phyloP scores from a whole-genome alignment of 2,113 vertebrate species.

The Leucopsar rothschildi region DNA sequence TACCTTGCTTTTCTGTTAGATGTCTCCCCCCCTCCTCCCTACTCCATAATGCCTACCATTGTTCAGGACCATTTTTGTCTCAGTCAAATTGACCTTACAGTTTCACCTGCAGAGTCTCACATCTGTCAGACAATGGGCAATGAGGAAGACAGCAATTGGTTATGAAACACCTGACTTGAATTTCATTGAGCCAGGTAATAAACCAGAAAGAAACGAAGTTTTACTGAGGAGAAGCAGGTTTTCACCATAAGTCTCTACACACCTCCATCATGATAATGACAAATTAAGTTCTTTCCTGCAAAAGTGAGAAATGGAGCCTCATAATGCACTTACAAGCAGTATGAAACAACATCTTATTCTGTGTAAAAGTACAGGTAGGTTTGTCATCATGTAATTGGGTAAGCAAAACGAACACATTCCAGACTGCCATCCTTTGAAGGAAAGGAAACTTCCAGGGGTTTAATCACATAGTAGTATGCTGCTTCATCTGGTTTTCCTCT shows the following conservation, averaged over 20 bases:
- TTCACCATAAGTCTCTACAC: neutral
- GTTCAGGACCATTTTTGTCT: neutral
- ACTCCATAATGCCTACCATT: neutral
- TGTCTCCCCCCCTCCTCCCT: neutral
- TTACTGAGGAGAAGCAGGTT: neutral
- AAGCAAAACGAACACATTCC: slow-evolving; percentile 24
- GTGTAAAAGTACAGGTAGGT: neutral
- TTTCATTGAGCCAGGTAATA: slow-evolving; percentile 28
- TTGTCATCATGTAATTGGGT: neutral
- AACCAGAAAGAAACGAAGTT: neutral
- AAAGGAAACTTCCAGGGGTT: neutral
- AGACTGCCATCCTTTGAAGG: neutral
- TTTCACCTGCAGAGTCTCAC: neutral
- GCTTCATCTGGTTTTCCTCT: slow-evolving; percentile 44
- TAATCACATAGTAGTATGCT: slow-evolving; percentile 2
- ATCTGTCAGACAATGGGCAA: neutral
- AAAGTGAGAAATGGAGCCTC: neutral
- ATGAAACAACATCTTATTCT: neutral
- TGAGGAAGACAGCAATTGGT: neutral
- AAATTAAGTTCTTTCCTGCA: neutral
- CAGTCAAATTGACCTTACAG: neutral
- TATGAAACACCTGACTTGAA: slow-evolving; percentile 48
- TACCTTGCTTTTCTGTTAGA: neutral
- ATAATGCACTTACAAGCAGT: neutral
- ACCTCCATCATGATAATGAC: neutral